Base-by-base conservation (phyloP, 2,797 vertebrate genomes). In the Spizella passerina region DNA sequence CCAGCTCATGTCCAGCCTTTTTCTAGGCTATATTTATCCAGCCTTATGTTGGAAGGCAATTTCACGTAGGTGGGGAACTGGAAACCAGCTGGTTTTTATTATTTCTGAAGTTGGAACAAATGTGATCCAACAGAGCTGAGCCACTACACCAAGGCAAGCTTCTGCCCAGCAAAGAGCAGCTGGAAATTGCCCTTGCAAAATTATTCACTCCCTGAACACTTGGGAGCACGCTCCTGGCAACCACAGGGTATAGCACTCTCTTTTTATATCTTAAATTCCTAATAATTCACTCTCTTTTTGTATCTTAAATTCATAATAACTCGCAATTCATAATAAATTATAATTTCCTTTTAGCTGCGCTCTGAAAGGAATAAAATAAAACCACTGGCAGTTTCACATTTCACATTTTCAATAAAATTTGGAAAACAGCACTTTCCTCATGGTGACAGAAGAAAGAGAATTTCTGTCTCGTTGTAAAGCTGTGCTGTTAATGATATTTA, bases 401-500 rank as follows among this genome's bases (percentile, higher is more conserved):
- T 41, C 77, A 59, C 10, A 72, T 89, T 90, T 88, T 50, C 52
- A 53, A 69, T 22, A 76, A 78, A 50, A 90, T 63, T 17, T 76
- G 15, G 52, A 56, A 86, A 94, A 82, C 57, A 47, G 3, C 5
- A 14, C 46, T 90, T 94, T 76, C 23, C 12, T 56, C 38, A 22
- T 43, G 29, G 21, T 73, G 73, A 76, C 19, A 71, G 49, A 89
- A 77, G 39, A 79, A 80, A 86, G 82, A 55, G 8, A 49, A 88
- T 78, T 90, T 93, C 47, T 75, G 30, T 39, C 75, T 68, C 13
- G 1, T 52, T 77, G 52, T 85, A 90, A 91, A 90, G 38, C 77
- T 76, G 71, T 60, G 64, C 27, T 86, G 32, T 86, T 86, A 88
- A 93, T 86, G 44, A 84, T 86, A 94, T 79, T 93, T 95, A 94